Percentiles rank a stretch among this genome's conserved stretches.
Conservation (phyloP, 2,113 vertebrate species). For the Excalfactoria chinensis region DNA sequence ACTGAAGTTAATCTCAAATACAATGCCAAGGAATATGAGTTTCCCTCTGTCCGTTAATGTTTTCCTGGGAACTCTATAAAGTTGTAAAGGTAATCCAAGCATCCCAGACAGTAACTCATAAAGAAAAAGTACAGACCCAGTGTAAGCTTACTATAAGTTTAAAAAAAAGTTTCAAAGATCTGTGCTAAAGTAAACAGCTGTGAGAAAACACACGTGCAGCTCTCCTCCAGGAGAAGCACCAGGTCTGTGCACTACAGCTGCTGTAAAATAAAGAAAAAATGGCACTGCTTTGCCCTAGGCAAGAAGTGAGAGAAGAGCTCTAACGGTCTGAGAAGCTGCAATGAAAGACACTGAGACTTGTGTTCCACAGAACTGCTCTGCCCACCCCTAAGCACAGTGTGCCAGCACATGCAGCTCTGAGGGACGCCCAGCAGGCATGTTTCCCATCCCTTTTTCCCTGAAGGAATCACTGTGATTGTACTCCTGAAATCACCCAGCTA, state of each 20-base stretch:
- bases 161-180: neutral
- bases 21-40: neutral
- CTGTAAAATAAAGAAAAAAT: neutral
- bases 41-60: neutral
- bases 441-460: neutral
- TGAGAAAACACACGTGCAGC: neutral
- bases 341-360: neutral
- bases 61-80: neutral
- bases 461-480: neutral
- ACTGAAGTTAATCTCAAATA: neutral
- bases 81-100: neutral
- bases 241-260: neutral
- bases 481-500: neutral
- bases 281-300: neutral
- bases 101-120: neutral
- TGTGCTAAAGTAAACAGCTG: neutral
- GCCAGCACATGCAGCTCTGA: fast-evolving
- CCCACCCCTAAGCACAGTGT: neutral
- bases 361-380: neutral
- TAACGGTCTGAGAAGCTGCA: neutral
- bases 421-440: neutral
- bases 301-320: neutral
- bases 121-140: neutral
- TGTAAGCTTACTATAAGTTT: neutral
- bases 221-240: neutral